phyloP scores from a whole-genome alignment of 2,888 invertebrate genomes.

The Drosophila conformis region DNA sequence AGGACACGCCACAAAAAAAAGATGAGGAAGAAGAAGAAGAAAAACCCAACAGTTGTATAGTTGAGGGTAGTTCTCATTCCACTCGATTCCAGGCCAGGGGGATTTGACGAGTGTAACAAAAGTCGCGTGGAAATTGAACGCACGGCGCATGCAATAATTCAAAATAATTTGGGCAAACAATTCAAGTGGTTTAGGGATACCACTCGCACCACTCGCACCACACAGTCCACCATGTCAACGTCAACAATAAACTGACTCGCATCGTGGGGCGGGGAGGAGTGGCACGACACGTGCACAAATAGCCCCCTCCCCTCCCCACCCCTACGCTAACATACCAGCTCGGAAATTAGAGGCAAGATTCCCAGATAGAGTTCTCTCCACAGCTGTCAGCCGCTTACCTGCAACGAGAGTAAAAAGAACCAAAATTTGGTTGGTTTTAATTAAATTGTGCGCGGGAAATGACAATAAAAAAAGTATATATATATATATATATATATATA shows the following conservation, averaged over 20 bases:
- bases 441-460: conserved; percentile 35
- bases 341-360: conserved; percentile 35
- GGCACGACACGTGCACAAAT: conserved; percentile 58
- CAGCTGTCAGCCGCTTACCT: conserved; percentile 65
- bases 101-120: conserved; percentile 39
- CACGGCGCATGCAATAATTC: conserved; percentile 61
- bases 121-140: conserved; percentile 52
- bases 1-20: conserved; percentile 54
- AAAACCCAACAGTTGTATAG: conserved; percentile 19
- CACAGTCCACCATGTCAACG: conserved; percentile 31
- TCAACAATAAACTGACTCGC: conserved; percentile 30
- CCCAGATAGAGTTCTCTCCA: conserved; percentile 10
- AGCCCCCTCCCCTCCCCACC: too few relatives aligned
- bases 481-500: neutral
- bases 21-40: neutral
- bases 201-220: conserved; percentile 8
- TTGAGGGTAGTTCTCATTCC: conserved; percentile 24
- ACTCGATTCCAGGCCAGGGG: neutral
- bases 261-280: conserved; percentile 9
- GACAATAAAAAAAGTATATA: conserved; percentile 17
- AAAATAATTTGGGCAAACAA: conserved; percentile 73
- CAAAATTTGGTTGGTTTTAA: conserved; percentile 38
- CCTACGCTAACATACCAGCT: neutral
- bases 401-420: conserved; percentile 40
- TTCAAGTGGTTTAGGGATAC: conserved; percentile 64